Conservation (phyloP, 2,113 vertebrate species). For the Uropsilus gracilis region DNA sequence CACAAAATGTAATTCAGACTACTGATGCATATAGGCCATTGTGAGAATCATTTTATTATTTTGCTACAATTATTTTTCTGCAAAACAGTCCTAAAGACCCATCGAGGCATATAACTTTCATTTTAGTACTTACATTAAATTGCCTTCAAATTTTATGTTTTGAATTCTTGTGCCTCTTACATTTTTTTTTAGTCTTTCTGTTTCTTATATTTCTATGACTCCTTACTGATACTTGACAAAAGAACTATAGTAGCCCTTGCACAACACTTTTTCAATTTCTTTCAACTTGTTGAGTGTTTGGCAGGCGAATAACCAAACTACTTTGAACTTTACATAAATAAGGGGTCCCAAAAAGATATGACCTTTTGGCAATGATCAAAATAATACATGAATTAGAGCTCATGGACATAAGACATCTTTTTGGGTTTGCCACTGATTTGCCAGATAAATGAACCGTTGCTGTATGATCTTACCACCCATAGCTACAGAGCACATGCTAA, state of each 20-base stretch:
- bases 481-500: neutral
- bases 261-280: neutral
- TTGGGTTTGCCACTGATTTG: neutral
- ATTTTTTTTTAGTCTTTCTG: neutral
- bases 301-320: neutral
- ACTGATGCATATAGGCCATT: neutral
- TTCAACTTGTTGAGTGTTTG: neutral
- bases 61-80: neutral
- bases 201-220: constrained; percentile 22
- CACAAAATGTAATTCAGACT: neutral
- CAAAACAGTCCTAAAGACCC: neutral
- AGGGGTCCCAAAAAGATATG: neutral
- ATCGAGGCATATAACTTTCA: constrained; percentile 20
- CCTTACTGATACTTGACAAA: constrained; percentile 17
- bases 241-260: neutral
- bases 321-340: constrained; percentile 17
- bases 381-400: neutral
- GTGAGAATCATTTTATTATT: neutral
- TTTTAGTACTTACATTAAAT: neutral
- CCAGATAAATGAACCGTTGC: neutral
- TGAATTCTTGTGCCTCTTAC: constrained; percentile 17
- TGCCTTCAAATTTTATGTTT: neutral
- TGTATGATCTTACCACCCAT: neutral
- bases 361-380: neutral
- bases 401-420: neutral